A percentile compares a stretch with the other conserved stretches of the same genome.
These are phyloP conservation scores for Drosophila aff. DNA, from an alignment of 1,140 invertebrate genomes.

Conservation along the genomic window DNA sequence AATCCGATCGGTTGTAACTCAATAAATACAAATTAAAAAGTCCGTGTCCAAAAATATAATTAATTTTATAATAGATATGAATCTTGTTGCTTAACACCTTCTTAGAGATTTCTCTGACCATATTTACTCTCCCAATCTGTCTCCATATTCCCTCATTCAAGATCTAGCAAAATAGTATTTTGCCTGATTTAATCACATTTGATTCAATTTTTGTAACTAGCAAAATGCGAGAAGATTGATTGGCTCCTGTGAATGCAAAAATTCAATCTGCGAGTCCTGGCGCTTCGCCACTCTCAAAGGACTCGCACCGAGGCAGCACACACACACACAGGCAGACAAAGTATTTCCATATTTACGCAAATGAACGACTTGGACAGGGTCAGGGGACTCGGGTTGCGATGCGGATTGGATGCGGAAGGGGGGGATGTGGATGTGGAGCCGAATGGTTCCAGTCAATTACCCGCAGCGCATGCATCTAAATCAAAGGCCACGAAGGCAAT, in stretches of 20 bases:
- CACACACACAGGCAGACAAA: slow-evolving; percentile 17
- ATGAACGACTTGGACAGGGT: slow-evolving; percentile 48
- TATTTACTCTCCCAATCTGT: neutral
- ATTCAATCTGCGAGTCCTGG: slow-evolving; percentile 33
- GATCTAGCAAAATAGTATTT: slow-evolving; percentile 10
- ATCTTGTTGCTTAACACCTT: no score
- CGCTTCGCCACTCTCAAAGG: slow-evolving; percentile 24
- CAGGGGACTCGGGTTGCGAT: slow-evolving; percentile 12
- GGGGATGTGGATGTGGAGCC: slow-evolving; percentile 12
- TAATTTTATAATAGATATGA: neutral
- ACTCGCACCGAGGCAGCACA: neutral
- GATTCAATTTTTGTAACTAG: slow-evolving; percentile 35
- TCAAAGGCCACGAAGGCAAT: slow-evolving; percentile 56
- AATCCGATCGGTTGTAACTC: neutral
- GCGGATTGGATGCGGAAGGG: neutral
- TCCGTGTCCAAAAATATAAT: neutral
- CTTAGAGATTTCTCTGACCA: neutral
- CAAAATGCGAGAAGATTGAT: slow-evolving; percentile 33
- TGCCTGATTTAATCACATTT: slow-evolving; percentile 38
- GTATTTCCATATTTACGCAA: slow-evolving; percentile 49
- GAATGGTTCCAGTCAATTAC: slow-evolving; percentile 67
- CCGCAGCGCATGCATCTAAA: slow-evolving; percentile 46
- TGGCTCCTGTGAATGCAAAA: slow-evolving; percentile 33
- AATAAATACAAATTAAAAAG: neutral
- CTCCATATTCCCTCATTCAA: neutral